phyloP scores from a whole-genome alignment of 2,797 vertebrate genomes.

The Coreius guichenoti region DNA sequence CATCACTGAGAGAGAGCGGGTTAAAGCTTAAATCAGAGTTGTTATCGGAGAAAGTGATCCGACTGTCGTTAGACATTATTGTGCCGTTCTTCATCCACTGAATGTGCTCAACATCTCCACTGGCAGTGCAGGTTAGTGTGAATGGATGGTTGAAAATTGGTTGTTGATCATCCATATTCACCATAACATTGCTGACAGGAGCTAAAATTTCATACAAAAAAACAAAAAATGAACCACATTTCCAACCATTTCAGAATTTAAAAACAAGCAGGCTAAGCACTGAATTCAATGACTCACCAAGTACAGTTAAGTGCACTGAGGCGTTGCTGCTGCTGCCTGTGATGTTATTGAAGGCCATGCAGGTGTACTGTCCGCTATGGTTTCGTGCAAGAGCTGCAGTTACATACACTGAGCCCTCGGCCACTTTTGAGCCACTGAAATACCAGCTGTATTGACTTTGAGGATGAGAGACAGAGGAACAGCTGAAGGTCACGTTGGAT shows the following conservation, averaged over 20 bases:
- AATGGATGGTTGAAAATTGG: not conserved
- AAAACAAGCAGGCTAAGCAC: not conserved
- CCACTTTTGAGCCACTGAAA: conserved; percentile 60
- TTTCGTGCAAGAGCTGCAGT: conserved; percentile 50
- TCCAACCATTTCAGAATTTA: not conserved
- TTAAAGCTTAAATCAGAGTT: too few relatives aligned
- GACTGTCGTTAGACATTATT: conserved; percentile 54
- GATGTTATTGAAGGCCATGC: conserved; percentile 70
- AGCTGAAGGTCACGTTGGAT: conserved; percentile 56
- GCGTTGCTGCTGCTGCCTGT: conserved; percentile 60
- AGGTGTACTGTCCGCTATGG: conserved; percentile 72
- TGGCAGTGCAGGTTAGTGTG: not conserved
- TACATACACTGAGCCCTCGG: conserved; percentile 50
- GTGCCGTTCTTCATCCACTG: conserved; percentile 39
- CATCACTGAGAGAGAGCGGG: conserved; percentile 61
- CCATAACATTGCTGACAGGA: conserved; percentile 4
- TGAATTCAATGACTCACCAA: conserved; percentile 65
- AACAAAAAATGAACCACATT: too few relatives aligned
- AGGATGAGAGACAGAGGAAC: conserved; percentile 70
- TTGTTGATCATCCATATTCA: not conserved
- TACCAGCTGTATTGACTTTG: conserved; percentile 70
- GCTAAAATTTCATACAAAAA: not conserved
- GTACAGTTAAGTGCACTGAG: conserved; percentile 63
- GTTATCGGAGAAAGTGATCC: too few relatives aligned
- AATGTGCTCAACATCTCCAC: conserved; percentile 1